Conservation (phyloP, 2,113 vertebrate genomes). For the Sula dactylatra region DNA sequence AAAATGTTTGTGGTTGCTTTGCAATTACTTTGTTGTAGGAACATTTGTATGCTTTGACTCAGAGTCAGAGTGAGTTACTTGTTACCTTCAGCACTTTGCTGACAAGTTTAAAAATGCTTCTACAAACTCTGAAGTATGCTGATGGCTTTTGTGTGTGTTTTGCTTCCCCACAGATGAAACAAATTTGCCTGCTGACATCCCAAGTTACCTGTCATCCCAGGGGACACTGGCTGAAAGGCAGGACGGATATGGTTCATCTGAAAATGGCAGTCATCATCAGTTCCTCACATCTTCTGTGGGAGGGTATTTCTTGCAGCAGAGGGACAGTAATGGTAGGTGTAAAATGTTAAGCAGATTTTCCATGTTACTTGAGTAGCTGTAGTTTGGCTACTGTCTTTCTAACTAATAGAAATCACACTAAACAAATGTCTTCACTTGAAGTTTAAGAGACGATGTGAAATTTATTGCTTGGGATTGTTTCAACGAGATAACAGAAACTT, state of each 20-base stretch:
- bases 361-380: background rate
- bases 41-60: conserved; percentile 8
- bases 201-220: conserved; percentile 95
- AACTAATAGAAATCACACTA: background rate
- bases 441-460: background rate
- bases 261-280: conserved; percentile 91
- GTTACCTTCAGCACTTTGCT: background rate
- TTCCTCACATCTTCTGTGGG: conserved; percentile 83
- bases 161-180: conserved; percentile 86
- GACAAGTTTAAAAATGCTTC: conserved; percentile 13
- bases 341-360: background rate
- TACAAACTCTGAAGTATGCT: background rate
- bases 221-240: conserved; percentile 92
- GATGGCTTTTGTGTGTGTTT: background rate
- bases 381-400: background rate
- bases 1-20: background rate
- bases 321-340: conserved; percentile 83
- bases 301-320: conserved; percentile 87
- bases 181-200: conserved; percentile 93
- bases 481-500: background rate
- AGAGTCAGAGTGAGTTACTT: background rate
- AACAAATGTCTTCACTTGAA: background rate
- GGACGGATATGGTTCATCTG: conserved; percentile 88
- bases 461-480: background rate
- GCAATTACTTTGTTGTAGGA: background rate